Conservation (phyloP, 2,888 invertebrate species). For the Meiosimyza platycephala region DNA sequence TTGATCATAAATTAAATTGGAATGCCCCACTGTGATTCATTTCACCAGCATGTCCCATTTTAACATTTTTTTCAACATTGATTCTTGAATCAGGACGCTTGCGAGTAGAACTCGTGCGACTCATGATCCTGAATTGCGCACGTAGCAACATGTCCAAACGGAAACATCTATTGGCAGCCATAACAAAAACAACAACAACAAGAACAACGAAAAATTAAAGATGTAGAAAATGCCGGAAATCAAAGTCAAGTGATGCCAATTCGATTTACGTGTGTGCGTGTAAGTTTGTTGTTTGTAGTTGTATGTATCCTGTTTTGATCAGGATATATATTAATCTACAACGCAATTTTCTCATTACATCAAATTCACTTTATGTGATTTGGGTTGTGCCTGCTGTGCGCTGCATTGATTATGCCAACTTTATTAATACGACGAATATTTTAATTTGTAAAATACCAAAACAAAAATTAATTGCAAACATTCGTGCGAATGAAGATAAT, state of each 20-base stretch:
- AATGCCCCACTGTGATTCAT: too few species aligned
- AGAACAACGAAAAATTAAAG: conserved; percentile 9
- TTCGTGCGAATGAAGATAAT: conserved; percentile 11
- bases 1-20: too few species aligned
- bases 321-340: conserved; percentile 7
- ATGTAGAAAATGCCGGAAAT: conserved; percentile 21
- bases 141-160: neutral
- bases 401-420: neutral
- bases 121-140: conserved; percentile 3
- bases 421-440: conserved; percentile 22
- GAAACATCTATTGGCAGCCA: neutral
- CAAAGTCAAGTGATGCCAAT: conserved; percentile 30
- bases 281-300: neutral
- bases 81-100: too few species aligned
- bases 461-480: conserved; percentile 11
- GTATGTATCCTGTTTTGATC: neutral
- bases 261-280: conserved; percentile 25
- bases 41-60: too few species aligned
- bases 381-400: neutral
- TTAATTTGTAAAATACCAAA: neutral
- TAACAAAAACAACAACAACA: conserved; percentile 2
- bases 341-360: conserved; percentile 21
- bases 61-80: too few species aligned
- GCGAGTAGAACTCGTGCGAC: too few species aligned
- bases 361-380: conserved; percentile 1